These are phyloP conservation scores for Nothobranchius kuhntae DNA, from an alignment of 2,113 vertebrate genomes.

Conservation along the genomic window DNA sequence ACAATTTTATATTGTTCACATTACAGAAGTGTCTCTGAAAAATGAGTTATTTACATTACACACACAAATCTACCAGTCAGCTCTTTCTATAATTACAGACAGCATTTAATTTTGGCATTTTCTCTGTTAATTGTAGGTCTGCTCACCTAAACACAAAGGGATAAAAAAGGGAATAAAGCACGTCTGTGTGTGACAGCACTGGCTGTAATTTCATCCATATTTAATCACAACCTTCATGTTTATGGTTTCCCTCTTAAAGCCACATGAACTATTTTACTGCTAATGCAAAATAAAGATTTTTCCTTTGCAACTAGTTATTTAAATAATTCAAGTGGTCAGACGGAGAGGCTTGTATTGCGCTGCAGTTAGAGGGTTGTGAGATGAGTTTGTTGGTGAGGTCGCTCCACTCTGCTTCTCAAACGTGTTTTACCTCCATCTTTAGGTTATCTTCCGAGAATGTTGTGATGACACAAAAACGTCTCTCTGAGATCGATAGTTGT, in stretches of 20 bases:
- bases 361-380: no score
- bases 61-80: background rate
- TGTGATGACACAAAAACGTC: conserved; percentile 33
- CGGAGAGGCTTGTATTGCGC: background rate
- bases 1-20: background rate
- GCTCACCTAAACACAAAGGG: background rate
- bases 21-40: background rate
- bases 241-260: background rate
- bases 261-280: background rate
- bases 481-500: conserved; percentile 61
- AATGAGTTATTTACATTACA: background rate
- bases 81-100: background rate
- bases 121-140: background rate
- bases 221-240: background rate
- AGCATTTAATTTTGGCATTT: background rate
- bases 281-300: conserved; percentile 1
- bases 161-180: background rate
- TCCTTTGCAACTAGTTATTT: background rate
- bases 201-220: conserved; percentile 1
- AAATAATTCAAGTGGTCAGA: background rate
- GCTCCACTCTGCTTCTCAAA: background rate
- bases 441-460: conserved; percentile 41
- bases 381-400: background rate
- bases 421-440: conserved; percentile 25
- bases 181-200: background rate